These are phyloP conservation scores for Bombyx mandarina DNA, from an alignment of 1,140 invertebrate species.

Conservation along the genomic window DNA sequence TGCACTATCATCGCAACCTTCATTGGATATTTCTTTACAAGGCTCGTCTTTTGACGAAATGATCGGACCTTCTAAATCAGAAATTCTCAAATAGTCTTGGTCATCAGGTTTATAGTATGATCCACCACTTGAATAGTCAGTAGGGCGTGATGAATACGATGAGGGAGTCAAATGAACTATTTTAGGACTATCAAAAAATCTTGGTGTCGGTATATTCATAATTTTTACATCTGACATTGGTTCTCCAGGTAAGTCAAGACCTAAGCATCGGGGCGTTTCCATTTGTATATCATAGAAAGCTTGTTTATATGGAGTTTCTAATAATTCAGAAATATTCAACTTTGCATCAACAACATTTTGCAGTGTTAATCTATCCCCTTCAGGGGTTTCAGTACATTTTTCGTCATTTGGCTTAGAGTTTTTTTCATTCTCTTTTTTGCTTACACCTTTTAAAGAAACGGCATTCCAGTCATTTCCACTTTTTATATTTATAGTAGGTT, in stretches of 20 bases:
- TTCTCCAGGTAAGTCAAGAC: conserved; percentile 45
- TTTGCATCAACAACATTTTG: conserved; percentile 55
- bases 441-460: not conserved
- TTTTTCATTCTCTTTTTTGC: conserved; percentile 19
- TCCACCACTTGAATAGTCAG: conserved; percentile 62
- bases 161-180: conserved; percentile 41
- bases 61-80: conserved; percentile 25
- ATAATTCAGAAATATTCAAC: conserved; percentile 55
- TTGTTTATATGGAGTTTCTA: conserved; percentile 63
- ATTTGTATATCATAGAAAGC: conserved; percentile 62
- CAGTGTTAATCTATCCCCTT: conserved; percentile 41
- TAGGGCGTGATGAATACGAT: conserved; percentile 53
- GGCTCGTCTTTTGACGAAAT: conserved; percentile 18
- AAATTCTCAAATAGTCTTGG: conserved; percentile 43
- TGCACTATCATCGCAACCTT: conserved; percentile 10
- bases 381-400: conserved; percentile 41
- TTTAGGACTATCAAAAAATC: conserved; percentile 53
- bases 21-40: conserved; percentile 16
- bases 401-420: conserved; percentile 30
- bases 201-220: conserved; percentile 57
- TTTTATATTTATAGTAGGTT: conserved; percentile 46
- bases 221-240: conserved; percentile 65
- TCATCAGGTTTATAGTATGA: conserved; percentile 66
- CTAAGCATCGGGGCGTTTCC: conserved; percentile 58
- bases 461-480: not conserved